These are phyloP conservation scores for Blomia tropicalis DNA, from an alignment of 2,888 invertebrate species.

Conservation along the genomic window DNA sequence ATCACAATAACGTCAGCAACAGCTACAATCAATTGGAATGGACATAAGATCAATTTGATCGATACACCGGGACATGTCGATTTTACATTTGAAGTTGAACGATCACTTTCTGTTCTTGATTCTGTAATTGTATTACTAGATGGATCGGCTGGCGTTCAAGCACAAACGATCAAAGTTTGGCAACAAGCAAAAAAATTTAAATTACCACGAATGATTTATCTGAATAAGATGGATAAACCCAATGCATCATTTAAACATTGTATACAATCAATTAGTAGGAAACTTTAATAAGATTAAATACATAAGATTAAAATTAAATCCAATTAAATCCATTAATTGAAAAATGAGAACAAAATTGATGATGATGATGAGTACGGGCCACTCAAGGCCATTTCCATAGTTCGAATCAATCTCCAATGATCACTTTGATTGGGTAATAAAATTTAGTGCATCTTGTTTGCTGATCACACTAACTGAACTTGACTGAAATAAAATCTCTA, in stretches of 20 bases:
- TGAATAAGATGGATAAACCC: constrained; percentile 89
- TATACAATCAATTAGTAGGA: constrained; percentile 51
- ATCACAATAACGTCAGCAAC: constrained; percentile 76
- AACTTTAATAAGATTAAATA: too few species aligned
- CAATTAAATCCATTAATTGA: too few species aligned
- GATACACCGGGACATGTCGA: constrained; percentile 98
- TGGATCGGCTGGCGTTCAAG: constrained; percentile 89
- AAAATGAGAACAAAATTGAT: too few species aligned
- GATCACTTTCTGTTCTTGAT: constrained; percentile 78
- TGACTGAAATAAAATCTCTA: too few species aligned
- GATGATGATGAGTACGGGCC: too few species aligned
- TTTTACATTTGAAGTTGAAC: constrained; percentile 94
- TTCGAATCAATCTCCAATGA: too few species aligned
- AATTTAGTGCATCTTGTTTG: too few species aligned
- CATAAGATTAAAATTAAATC: too few species aligned
- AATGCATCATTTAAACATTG: constrained; percentile 55
- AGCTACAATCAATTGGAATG: constrained; percentile 74
- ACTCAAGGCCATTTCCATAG: too few species aligned
- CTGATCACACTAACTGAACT: too few species aligned
- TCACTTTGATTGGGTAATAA: too few species aligned
- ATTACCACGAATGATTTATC: constrained; percentile 68
- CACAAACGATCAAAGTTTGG: constrained; percentile 94
- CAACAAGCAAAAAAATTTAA: constrained; percentile 69
- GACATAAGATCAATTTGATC: constrained; percentile 65
- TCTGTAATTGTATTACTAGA: constrained; percentile 81